Evolutionary conservation across 2,888 invertebrate genomes (phyloP), one percentile per base, ranked within the genome.

Genomic region (Anaspis maculata): DNA sequence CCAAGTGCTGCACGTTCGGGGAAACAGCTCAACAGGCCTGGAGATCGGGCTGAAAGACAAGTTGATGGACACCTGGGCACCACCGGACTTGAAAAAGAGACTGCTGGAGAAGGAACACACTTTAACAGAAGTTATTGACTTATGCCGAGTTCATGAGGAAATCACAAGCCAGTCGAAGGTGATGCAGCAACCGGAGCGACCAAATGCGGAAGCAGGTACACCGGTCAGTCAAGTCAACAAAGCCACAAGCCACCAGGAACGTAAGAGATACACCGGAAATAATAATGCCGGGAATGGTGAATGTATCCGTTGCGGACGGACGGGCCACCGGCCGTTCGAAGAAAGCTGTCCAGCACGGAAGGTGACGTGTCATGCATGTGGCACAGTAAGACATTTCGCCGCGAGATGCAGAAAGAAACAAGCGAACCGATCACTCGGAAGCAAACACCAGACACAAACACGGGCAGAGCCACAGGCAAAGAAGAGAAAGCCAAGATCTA

Each of bases 1-100:
- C 37, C 10, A 51, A 50, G 30, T 56, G 55, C 40, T 56, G 55
- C 40, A 34, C 39, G 26, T 58, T 56, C 45, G 49, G 44, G 7
- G 46, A 48, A 13, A 43, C 25, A 11, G 48, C 29, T 27, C 23
- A 36, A 24, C 41, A 48, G 32, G 41, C 45, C 22, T 26, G n/a
- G 47, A 49, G 31, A 49, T 49, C 14, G 45, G 39, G 26, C 27
- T 50, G 13, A 48, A 47, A 32, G 49, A 52, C 24, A 46, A 50
- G 39, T 35, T 48, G 10, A 49, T 45, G n/a, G 44, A 48, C 21
- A 41, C 13, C 15, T 50, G 52, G 47, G 48, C 48, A 13, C 38
- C 48, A 2, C 4, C 30, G 9, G 45, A 51, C 3, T 32, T 51
- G 14, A 51, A 45, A 30, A 49, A 31, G 27, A 50, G 50, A 37